Evolutionary conservation across 2,888 invertebrate species (phyloP), one percentile per base, ranked within the genome.

Genomic region (Drosophila multiciliata): DNA sequence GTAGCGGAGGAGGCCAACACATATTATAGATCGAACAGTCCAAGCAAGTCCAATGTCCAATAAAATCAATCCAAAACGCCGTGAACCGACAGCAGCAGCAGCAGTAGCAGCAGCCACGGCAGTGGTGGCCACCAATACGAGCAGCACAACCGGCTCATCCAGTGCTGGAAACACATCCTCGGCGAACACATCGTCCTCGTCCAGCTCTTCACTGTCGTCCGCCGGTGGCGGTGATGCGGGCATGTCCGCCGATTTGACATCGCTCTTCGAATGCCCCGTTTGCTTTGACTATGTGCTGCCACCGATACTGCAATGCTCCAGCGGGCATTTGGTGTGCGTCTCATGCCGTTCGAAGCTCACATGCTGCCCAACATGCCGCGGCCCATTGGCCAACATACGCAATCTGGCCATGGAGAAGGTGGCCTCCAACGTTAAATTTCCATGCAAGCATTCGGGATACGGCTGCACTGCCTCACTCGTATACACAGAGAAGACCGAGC

Each of bases 341-440:
- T 97, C 97, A 92, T 99, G 99, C 94, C 95, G 99, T 75, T 98
- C 99, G 66, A 99, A 99, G 93, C 95, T 99, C 78, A 97, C 97
- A 79, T 98, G 98, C 93, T 99, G 99, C 94, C 99, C 99, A 52
- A 99, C 99, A 73, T 99, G 99, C 93, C 96, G 99, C 77, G 99
- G 99, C 72, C 98, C 99, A 40, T 94, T 99, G 92, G 97, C 97
- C 94, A 99, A 99, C 93, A 99, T 99, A 89, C 95, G 99, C 80
- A 99, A 99, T 94, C 94, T 99, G 92, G 99, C 99, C 38, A 99
- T 99, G 99, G 99, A 99, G 93, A 99, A 99, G 93, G 99, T 99
- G 42, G 99, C 99, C 48, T 97, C 97, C 89, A 99, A 98, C 89
- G 98, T 99, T 54, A 97, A 98, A 95, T 99, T 99, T 91, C 99